Base-by-base conservation (phyloP, 1,140 invertebrate species). In the Dolichoris vasculosae region DNA sequence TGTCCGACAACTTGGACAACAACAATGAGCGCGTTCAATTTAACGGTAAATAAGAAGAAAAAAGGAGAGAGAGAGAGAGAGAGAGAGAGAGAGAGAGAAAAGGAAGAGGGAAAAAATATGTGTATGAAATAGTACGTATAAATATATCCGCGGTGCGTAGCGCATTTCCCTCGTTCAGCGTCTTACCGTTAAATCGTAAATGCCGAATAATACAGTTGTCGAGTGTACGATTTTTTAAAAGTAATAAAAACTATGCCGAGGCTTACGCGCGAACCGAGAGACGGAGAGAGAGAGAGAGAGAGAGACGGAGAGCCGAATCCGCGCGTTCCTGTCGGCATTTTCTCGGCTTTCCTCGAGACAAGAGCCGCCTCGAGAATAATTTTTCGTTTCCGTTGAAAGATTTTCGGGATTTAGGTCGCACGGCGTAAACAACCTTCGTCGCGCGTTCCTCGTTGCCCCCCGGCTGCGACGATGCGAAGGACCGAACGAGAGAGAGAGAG, bases 141-240 rank as follows among this genome's bases (percentile, higher is more conserved):
- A 15, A 55, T 20, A 59, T 26, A 59, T 59, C 55, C 55, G 20
- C 13, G 55, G 23, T 59, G 20, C 69, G 9, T 6, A 43, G 23
- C 43, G 23, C 69, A 43, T 9, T 73, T 73, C 23, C 69, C 69
- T 43, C 38, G n/a, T 43, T 43, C 69, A 43, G 26, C 38, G 38
- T 73, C 69, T 73, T 73, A 40, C 69, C 69, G 69, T 73, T 73
- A 73, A 73, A 73, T 43, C 69, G 38, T 73, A 73, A 73, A 73
- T 73, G 40, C 38, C n/a, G 17, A 73, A 69, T 69, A 69, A 69
- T 69, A 38, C 67, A 69, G 67, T 40, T 69, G 67, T 38, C 67
- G 67, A 38, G 69, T 9, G 38, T 73, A 73, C 17, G 38, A 73
- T 73, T 73, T 73, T 73, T 73, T 0, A 64, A 64, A 43, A 73